These are phyloP conservation scores for Pachyseris speciosa DNA, from an alignment of 64 coral and sea anemone genomes.

Conservation along the genomic window DNA sequence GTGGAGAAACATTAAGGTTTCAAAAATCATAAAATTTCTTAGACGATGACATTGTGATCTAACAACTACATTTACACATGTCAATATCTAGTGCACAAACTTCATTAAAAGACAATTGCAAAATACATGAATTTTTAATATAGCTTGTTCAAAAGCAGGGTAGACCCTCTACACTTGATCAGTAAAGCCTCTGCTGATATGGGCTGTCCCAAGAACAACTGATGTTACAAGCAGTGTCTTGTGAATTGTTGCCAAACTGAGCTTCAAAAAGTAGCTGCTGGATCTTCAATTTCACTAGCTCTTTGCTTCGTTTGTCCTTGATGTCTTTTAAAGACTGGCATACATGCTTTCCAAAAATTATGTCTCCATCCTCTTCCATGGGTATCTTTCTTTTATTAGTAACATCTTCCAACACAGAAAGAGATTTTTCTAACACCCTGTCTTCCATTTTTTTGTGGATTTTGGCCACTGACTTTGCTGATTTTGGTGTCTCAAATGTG, in stretches of 20 bases:
- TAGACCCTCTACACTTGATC: not conserved
- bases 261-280: slow-evolving; percentile 67
- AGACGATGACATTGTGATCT: too few relatives aligned
- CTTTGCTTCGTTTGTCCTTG: slow-evolving; percentile 61
- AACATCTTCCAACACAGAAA: slow-evolving; percentile 49
- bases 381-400: slow-evolving; percentile 19
- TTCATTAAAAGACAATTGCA: not conserved
- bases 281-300: slow-evolving; percentile 68
- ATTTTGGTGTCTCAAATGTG: slow-evolving; percentile 40
- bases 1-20: too few relatives aligned
- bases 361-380: slow-evolving; percentile 63
- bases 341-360: slow-evolving; percentile 57
- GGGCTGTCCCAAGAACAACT: not conserved
- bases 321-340: slow-evolving; percentile 59
- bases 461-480: not conserved
- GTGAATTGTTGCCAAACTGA: slow-evolving; percentile 27
- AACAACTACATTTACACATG: too few relatives aligned
- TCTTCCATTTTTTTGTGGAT: slow-evolving; percentile 22
- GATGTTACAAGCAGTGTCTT: not conserved
- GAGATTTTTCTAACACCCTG: slow-evolving; percentile 28
- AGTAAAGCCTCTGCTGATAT: not conserved
- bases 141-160: not conserved
- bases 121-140: not conserved
- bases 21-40: too few relatives aligned
- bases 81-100: not conserved